These are phyloP conservation scores for Drosophila novamexicana DNA, from an alignment of 1,140 invertebrate species.

Conservation along the genomic window DNA sequence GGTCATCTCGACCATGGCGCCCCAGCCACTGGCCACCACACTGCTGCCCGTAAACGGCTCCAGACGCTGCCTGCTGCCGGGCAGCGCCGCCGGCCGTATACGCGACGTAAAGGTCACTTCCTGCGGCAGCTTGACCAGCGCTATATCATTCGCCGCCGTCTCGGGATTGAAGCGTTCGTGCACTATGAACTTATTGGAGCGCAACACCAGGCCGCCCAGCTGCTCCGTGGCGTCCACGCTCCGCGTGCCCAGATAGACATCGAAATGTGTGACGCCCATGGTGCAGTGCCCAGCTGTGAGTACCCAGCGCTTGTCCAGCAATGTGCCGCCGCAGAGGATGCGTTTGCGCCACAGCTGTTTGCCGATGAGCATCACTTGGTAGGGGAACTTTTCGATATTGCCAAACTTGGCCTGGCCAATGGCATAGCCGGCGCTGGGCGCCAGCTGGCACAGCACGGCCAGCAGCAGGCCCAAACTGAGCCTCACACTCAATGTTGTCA, in stretches of 20 bases:
- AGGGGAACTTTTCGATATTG: slow-evolving; percentile 79
- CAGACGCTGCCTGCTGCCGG: slow-evolving; percentile 35
- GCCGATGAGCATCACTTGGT: slow-evolving; percentile 83
- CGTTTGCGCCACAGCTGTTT: slow-evolving; percentile 81
- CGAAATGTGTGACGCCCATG: slow-evolving; percentile 85
- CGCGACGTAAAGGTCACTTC: slow-evolving; percentile 64
- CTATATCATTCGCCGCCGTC: slow-evolving; percentile 79
- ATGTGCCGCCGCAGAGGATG: slow-evolving; percentile 89
- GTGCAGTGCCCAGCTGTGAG: slow-evolving; percentile 92
- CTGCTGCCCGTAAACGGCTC: slow-evolving; percentile 70
- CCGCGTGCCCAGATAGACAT: slow-evolving; percentile 76
- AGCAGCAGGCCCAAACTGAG: slow-evolving; percentile 38
- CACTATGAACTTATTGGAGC: slow-evolving; percentile 78
- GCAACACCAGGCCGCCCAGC: slow-evolving; percentile 64
- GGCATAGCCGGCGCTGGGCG: slow-evolving; percentile 52
- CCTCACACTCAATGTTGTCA: slow-evolving; percentile 36
- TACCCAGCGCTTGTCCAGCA: slow-evolving; percentile 89
- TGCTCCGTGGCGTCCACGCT: slow-evolving; percentile 71
- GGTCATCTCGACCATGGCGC: slow-evolving; percentile 69
- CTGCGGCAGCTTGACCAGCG: slow-evolving; percentile 73
- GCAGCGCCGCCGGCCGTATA: slow-evolving; percentile 69
- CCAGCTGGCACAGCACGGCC: slow-evolving; percentile 19
- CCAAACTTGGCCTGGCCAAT: slow-evolving; percentile 78
- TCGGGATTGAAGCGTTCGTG: slow-evolving; percentile 74
- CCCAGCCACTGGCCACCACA: slow-evolving; percentile 81